Percentiles rank a stretch among this genome's conserved stretches.
Conservation (phyloP, 2,888 invertebrate genomes). For the Drosophila cognata region DNA sequence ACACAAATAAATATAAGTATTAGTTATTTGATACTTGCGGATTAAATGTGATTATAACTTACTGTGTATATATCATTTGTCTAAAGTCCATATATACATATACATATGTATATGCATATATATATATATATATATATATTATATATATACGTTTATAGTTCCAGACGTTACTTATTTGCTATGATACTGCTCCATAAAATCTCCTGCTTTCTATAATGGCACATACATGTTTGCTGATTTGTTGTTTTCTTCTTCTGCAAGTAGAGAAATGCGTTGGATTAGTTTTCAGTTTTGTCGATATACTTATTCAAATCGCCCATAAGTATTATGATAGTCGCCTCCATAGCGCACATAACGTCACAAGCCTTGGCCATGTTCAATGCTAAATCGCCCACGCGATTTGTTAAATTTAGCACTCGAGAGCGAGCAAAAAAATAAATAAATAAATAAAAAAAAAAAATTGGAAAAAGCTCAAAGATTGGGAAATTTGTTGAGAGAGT, state of each 20-base stretch:
- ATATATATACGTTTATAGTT: conserved; percentile 19
- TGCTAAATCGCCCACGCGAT: conserved; percentile 71
- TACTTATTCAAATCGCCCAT: conserved; percentile 35
- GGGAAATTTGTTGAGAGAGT: conserved; percentile 31
- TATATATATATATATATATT: conserved; percentile 2
- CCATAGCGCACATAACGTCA: conserved; percentile 49
- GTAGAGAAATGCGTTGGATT: conserved; percentile 18
- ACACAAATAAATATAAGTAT: neutral
- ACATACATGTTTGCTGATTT: conserved; percentile 68
- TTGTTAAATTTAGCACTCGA: conserved; percentile 74
- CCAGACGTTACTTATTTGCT: conserved; percentile 61
- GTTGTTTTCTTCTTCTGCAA: conserved; percentile 38
- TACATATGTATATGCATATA: neutral
- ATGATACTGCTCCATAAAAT: conserved; percentile 71
- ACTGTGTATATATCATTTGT: conserved; percentile 46
- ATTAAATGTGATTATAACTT: conserved; percentile 10
- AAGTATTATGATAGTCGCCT: conserved; percentile 47
- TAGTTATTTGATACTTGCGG: neutral
- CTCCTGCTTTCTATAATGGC: conserved; percentile 63
- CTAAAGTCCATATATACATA: conserved; percentile 50
- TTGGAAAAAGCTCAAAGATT: conserved; percentile 47
- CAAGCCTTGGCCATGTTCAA: conserved; percentile 77
- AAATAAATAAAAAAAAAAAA: conserved; percentile 23
- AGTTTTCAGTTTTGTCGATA: conserved; percentile 12
- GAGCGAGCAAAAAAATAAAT: conserved; percentile 8